Evolutionary conservation across 2,888 invertebrate species (phyloP).

Genomic region (Maniola hyperantus): DNA sequence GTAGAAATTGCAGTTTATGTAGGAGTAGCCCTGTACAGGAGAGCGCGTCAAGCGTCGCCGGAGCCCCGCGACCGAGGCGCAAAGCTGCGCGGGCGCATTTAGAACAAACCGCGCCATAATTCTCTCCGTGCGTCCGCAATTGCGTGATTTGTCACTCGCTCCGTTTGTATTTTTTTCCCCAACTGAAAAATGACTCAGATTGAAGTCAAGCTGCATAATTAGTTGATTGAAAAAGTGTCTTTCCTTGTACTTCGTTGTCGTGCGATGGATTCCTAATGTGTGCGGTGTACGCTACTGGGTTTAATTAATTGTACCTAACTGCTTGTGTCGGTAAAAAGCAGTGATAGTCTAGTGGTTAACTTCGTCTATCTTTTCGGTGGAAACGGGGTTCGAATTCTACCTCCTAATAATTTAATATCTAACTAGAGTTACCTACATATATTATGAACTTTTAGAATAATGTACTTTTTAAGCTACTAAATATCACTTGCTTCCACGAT

Average conservation of each 20-base stretch:
- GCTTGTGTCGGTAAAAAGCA: not conserved
- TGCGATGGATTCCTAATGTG: slow-evolving; percentile 52
- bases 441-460: too few species aligned
- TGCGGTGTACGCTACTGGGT: slow-evolving; percentile 53
- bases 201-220: slow-evolving; percentile 69
- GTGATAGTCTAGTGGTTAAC: too few species aligned
- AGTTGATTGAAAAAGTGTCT: slow-evolving; percentile 73
- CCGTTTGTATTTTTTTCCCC: slow-evolving; percentile 58
- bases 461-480: too few species aligned
- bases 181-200: slow-evolving; percentile 71
- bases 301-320: slow-evolving; percentile 47
- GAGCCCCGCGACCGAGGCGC: not conserved
- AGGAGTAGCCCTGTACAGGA: too few species aligned
- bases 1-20: too few species aligned
- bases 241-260: slow-evolving; percentile 63
- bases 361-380: too few species aligned
- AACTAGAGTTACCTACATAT: too few species aligned
- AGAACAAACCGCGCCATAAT: slow-evolving; percentile 77
- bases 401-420: too few species aligned
- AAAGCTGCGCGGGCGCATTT: slow-evolving; percentile 66
- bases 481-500: too few species aligned
- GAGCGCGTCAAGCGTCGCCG: not conserved
- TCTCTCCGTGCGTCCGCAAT: slow-evolving; percentile 78
- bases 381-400: too few species aligned
- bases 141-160: slow-evolving; percentile 80